Evolutionary conservation across 64 coral and sea anemone species (phyloP), one percentile per base, ranked within the genome.

Genomic region (Montipora efflorescens): DNA sequence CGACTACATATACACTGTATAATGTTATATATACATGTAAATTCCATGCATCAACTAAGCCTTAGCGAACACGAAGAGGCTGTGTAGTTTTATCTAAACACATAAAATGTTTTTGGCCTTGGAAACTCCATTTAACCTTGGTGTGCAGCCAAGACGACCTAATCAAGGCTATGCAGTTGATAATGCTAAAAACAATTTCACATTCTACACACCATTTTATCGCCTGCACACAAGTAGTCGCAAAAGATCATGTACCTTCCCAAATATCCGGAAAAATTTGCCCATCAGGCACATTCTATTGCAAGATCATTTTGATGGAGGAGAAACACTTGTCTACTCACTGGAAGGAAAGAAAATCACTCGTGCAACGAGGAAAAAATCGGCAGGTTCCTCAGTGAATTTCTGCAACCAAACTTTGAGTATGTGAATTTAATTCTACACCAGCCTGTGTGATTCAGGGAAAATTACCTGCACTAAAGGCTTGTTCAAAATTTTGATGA

Each of bases 181-280:
- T 48, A 94, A 94, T 70, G 74, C 80, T 13, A 82, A 59, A 44
- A 89, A 82, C 19, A 82, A 74, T 49, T 94, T 94, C 64, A 89
- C 77, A 49, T 89, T 94, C 11, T 94, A 94, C 14, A 22, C 25
- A 58, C 91, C 72, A 8, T 14, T 16, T 59, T 68, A 48, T 88
- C n/a, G 18, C 80, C 48, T 50, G 7, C 50, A 22, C 59, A 76
- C 43, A 74, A 80, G 58, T 7, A 52, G 5, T 50, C 48, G 55
- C 14, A 93, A 18, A 75, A 76, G 59, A 1, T 81, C 80, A 69
- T 89, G 25, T 73, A 76, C 70, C 3, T 89, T 94, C 53, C 87
- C n/a, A 67, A 18, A 7, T 13, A 86, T 86, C 19, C 73, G 45
- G 62, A 86, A 22, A 71, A 72, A 86, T n/a, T n/a, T 47, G 8